Conservation (phyloP, 2,888 invertebrate species). For the Lepidocyrtinus sp. region DNA sequence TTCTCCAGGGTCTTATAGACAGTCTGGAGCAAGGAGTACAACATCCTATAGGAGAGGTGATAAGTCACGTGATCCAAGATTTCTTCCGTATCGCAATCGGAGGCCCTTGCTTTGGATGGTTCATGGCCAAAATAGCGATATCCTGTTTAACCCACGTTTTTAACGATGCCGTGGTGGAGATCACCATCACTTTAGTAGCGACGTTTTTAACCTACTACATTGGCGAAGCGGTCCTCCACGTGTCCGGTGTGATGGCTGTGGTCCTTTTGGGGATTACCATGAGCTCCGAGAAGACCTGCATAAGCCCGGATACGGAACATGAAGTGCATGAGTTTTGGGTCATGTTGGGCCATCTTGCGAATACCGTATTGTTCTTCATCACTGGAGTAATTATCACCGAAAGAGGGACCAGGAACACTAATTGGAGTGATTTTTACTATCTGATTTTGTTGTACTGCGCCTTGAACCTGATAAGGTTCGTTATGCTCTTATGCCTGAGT, state of each 20-base stretch:
- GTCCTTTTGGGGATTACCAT: conserved; percentile 74
- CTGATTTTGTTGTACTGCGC: conserved; percentile 74
- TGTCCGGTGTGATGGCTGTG: conserved; percentile 74
- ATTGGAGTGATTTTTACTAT: conserved; percentile 75
- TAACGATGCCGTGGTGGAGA: conserved; percentile 73
- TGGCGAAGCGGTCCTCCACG: conserved; percentile 69
- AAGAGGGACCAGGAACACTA: conserved; percentile 74
- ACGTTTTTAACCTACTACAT: conserved; percentile 73
- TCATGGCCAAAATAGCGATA: conserved; percentile 72
- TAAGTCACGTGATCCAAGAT: conserved; percentile 31
- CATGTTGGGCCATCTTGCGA: conserved; percentile 73
- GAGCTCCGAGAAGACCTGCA: conserved; percentile 72
- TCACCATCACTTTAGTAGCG: conserved; percentile 73
- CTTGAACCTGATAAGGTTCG: conserved; percentile 72
- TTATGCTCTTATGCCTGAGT: conserved; percentile 75
- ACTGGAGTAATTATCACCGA: conserved; percentile 78
- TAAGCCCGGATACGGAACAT: conserved; percentile 73
- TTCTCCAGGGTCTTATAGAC: conserved; percentile 69
- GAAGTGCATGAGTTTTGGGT: conserved; percentile 73
- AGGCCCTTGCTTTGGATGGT: conserved; percentile 71
- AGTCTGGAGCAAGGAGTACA: neutral
- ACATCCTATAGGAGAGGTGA: conserved; percentile 26
- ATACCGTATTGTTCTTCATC: conserved; percentile 78
- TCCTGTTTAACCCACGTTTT: conserved; percentile 72
- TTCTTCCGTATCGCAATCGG: conserved; percentile 63